These are phyloP conservation scores for Drosophila cardini DNA, from an alignment of 1,140 invertebrate genomes.

Conservation along the genomic window DNA sequence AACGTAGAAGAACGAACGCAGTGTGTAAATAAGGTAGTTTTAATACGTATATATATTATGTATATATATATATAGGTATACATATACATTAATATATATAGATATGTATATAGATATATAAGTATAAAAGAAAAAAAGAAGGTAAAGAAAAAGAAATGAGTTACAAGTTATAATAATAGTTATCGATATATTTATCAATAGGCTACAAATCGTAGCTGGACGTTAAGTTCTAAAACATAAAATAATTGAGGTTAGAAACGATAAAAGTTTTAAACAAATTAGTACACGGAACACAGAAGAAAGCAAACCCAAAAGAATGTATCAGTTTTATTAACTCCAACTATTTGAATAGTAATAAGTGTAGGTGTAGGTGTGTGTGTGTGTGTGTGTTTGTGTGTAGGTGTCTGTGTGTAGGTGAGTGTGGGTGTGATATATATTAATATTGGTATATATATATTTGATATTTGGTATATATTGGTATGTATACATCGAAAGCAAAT, in stretches of 20 bases:
- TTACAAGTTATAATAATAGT: conserved; percentile 59
- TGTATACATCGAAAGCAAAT: conserved; percentile 76
- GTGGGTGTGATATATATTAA: conserved; percentile 20
- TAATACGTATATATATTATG: conserved; percentile 41
- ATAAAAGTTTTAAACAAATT: conserved; percentile 37
- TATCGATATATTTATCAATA: conserved; percentile 23
- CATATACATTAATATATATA: conserved; percentile 42
- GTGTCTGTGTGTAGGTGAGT: conserved; percentile 17
- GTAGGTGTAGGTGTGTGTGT: conserved; percentile 23
- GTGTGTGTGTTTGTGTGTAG: conserved; percentile 15
- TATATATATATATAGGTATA: conserved; percentile 34
- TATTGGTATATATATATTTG: conserved; percentile 40
- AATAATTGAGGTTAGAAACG: conserved; percentile 53
- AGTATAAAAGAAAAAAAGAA: conserved; percentile 54
- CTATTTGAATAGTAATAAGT: conserved; percentile 33
- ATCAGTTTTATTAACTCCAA: conserved; percentile 28
- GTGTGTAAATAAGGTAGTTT: conserved; percentile 79
- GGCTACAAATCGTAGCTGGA: conserved; percentile 46
- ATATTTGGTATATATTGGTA: conserved; percentile 37
- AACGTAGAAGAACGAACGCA: conserved; percentile 81
- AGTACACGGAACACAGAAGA: conserved; percentile 50
- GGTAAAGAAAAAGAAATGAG: conserved; percentile 60
- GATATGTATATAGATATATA: conserved; percentile 34
- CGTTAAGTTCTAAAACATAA: conserved; percentile 58
- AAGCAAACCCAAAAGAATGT: conserved; percentile 62